Evolutionary conservation across 2,113 vertebrate species (phyloP), one percentile per base, ranked within the genome.

Genomic region (Anser cygnoides): DNA sequence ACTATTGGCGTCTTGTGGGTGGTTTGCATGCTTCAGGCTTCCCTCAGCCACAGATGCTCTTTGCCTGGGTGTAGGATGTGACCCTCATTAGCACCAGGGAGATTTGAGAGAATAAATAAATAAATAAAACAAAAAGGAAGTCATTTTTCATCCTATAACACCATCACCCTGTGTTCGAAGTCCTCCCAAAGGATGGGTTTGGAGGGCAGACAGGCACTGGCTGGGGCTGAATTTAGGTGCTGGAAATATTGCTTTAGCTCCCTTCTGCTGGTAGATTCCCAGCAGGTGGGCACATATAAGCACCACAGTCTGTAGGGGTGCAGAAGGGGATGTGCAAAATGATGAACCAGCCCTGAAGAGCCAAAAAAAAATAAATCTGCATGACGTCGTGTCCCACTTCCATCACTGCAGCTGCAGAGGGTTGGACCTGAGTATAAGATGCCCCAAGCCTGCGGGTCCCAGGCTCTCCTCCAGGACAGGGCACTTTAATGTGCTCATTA

Each of bases 401-500:
- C 82, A 5, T 22, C 2, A 8, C 37, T 65, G 39, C 41, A 41
- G 62, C 37, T 65, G 0, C 23, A 4, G 70, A 2, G 25, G 66
- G 61, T 33, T 1, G 9, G 57, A 66, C 29, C 13, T 15, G 67
- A 18, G 43, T 9, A 1, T 20, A 2, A 8, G 52, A 59, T 3
- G 67, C 72, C 76, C 75, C 88, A 62, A 65, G 18, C 46, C 26
- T 4, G 19, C 2, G 0, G 63, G 66, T 72, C 39, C 71, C 1
- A 1, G 35, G 62, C 43, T 83, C 13, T 90, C 89, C 95, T 68
- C 52, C 0, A 66, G 89, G 96, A 91, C 2, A 0, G 76, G 10
- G 61, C 1, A 8, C 11, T 67, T 97, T 84, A 87, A 87, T 75
- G 68, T 7, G 65, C 80, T 97, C 84, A 78, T 94, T 94, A 93